These are phyloP conservation scores for Catocala sponsa DNA, from an alignment of 2,888 invertebrate species.

Conservation along the genomic window DNA sequence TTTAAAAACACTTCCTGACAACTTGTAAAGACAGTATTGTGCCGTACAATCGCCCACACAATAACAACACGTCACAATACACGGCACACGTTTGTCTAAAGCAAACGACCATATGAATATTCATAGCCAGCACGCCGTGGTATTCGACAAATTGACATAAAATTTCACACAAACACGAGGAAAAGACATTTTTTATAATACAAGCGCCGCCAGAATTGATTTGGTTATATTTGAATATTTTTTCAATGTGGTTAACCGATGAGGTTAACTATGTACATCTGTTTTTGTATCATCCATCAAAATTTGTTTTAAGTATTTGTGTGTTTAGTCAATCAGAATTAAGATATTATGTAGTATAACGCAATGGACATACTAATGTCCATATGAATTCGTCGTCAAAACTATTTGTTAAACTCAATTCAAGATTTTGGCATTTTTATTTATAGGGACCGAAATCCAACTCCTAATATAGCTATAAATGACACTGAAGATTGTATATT, in stretches of 20 bases:
- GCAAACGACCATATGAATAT: conserved; percentile 77
- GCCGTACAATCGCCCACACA: conserved; percentile 31
- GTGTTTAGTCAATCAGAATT: background rate
- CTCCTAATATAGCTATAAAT: too few species aligned
- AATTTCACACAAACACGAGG: conserved; percentile 83
- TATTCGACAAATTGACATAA: conserved; percentile 82
- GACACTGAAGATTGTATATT: too few species aligned
- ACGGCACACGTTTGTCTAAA: conserved; percentile 46
- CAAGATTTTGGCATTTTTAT: too few species aligned
- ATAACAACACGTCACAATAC: conserved; percentile 43
- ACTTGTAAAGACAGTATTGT: conserved; percentile 4
- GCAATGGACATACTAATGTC: background rate
- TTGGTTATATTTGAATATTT: conserved; percentile 73
- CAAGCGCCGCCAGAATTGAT: conserved; percentile 65
- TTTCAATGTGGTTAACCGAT: conserved; percentile 23
- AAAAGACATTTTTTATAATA: conserved; percentile 60
- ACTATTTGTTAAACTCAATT: too few species aligned
- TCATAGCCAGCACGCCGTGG: conserved; percentile 64
- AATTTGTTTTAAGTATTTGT: background rate
- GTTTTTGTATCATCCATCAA: background rate
- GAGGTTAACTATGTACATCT: background rate
- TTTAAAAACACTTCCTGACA: background rate
- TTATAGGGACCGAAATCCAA: too few species aligned
- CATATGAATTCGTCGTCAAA: too few species aligned
- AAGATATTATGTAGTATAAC: background rate